Evolutionary conservation across 2,888 invertebrate species (phyloP), one percentile per base, ranked within the genome.

Genomic region (Tuberolachnus salignus): DNA sequence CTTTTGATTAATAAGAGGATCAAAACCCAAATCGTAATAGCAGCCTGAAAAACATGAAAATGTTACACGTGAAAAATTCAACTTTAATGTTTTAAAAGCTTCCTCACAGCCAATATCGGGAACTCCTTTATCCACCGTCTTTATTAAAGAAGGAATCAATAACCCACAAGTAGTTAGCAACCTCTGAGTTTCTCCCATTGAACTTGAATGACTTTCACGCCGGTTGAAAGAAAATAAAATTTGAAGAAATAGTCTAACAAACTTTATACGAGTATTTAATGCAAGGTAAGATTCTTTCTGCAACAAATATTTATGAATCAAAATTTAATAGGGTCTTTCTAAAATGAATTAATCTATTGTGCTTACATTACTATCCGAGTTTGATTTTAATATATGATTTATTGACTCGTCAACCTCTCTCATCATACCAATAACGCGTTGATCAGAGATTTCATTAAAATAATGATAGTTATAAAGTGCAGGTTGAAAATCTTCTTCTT

Each of bases 401-500:
- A 94, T 86, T 82, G 97, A 96, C 83, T 97, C 97, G 85, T 98
- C 98, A 42, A 94, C 93, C 85, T 97, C 95, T 83, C 93, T 89
- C 71, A 98, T 87, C 90, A 94, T 91, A 0, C 92, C 90, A 70
- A 92, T 89, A 78, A 92, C 92, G 85, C 93, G 91, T 80, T 91
- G 90, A 83, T 95, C 94, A 3, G 92, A 92, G 72, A 95, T 90
- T 85, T 95, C 94, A 51, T 92, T 91, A 64, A 91, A 92, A 83
- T 95, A 87, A 84, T 92, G 90, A 85, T 96, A 95, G 61, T 95
- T 95, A 84, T 97, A 97, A 64, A 92, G 92, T 86, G 95, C 92
- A 34, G 95, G 92, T 86, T 98, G 96, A 85, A 98, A 98, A 85
- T 98, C 98, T 87, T 98, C 98, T 86, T 98, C 95, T 87, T 95